Evolutionary conservation across 1,140 invertebrate genomes (phyloP), one percentile per base, ranked within the genome.

Genomic region (Drosophila athabasca): DNA sequence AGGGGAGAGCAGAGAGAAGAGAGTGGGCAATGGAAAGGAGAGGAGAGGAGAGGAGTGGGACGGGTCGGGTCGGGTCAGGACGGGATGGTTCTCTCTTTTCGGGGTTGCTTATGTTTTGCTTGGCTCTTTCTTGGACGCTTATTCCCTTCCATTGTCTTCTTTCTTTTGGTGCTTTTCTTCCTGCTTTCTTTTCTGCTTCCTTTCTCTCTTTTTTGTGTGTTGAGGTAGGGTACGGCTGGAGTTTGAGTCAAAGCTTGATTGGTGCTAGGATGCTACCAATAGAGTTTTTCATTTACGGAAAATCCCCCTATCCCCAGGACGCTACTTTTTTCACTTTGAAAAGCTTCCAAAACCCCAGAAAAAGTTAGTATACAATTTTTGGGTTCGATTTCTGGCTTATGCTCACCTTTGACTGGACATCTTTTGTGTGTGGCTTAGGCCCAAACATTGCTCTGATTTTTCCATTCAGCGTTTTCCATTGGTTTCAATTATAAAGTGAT

Each of bases 101-200:
- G 81, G 82, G 82, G 82, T 82, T 87, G 82, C 87, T 75, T 87
- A 78, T 85, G 61, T 81, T 81, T 81, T 85, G 74, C 61, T 83
- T 79, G 53, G 75, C 64, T 78, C 69, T 49, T 82, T 79, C 79
- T 60, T 24, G 29, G 8, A 13, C 24, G 13, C 41, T 15, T 41
- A 17, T 26, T 26, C 26, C n/a, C 17, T 9, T 35, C 55, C 15
- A 41, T n/a, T 44, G 39, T 39, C 49, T 15, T 44, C 22, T 50
- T 67, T 43, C 22, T 55, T 53, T 35, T 11, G 35, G 9, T 39
- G 11, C 35, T 13, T 39, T 3, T 39, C 11, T 39, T 39, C 11
- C 35, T 39, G 35, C 9, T 11, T 35, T 35, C 35, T 24, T 19
- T 35, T 8, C 8, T 11, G 1, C 9, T 3, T 39, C 11, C 11